Conservation (phyloP, 2,113 vertebrate genomes). For the Lycocorax pyrrhopterus region DNA sequence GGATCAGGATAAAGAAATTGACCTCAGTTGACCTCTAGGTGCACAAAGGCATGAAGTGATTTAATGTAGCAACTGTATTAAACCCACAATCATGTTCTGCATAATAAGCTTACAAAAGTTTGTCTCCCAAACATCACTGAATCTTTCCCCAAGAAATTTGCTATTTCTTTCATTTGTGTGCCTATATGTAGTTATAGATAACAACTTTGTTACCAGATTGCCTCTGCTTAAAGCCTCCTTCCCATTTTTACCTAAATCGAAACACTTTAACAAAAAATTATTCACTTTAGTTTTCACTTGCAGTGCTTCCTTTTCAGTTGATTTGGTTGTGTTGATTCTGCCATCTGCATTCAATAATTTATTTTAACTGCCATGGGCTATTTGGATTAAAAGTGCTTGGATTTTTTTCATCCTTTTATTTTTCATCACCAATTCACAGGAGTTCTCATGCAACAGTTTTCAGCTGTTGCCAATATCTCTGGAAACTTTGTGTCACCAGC, state of each 20-base stretch:
- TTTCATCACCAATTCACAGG: background rate
- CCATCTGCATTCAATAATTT: background rate
- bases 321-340: background rate
- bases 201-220: background rate
- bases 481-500: background rate
- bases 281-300: background rate
- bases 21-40: background rate
- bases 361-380: background rate
- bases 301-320: background rate
- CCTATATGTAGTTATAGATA: background rate
- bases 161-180: background rate
- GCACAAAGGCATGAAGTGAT: background rate
- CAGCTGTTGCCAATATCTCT: background rate
- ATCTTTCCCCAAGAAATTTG: background rate
- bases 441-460: background rate
- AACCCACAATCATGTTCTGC: background rate
- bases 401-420: background rate
- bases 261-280: background rate
- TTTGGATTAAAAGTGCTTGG: background rate
- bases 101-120: background rate
- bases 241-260: background rate
- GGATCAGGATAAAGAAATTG: background rate
- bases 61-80: background rate
- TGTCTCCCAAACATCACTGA: background rate
- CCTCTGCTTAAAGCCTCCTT: background rate